Percentiles rank a stretch among this genome's conserved stretches.
phyloP scores from a whole-genome alignment of 2,888 invertebrate genomes.

The Gastracanthus pulcherrimus region DNA sequence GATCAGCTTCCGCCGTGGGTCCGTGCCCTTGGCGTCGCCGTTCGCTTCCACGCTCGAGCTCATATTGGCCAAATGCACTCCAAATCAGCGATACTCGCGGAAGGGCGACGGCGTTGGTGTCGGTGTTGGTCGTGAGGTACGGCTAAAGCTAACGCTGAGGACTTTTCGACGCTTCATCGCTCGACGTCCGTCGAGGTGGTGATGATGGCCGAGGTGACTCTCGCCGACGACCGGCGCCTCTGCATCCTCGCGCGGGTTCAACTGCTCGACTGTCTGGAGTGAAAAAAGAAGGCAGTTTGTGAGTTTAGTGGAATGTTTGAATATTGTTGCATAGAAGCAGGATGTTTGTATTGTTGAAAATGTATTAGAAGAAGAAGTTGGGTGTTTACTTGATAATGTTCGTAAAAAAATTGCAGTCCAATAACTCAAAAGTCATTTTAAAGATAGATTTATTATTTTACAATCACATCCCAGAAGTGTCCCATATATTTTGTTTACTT shows the following conservation, averaged over 20 bases:
- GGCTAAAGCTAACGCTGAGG: background rate
- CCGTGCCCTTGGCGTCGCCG: constrained; percentile 18
- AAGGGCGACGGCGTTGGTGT: no score
- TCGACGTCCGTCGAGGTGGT: constrained; percentile 23
- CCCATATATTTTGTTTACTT: no score
- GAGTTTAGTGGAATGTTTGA: no score
- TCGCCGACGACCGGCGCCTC: background rate
- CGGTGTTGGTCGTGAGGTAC: background rate
- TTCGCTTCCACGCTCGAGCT: constrained; percentile 37
- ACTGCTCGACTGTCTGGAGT: background rate
- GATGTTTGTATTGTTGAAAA: no score
- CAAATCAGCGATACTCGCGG: background rate
- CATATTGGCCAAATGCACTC: constrained; percentile 12
- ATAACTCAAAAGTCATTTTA: no score
- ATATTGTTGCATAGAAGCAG: no score
- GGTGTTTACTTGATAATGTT: no score
- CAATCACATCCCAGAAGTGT: no score
- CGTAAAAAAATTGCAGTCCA: no score
- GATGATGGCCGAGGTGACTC: background rate
- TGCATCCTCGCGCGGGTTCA: background rate
- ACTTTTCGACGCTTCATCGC: constrained; percentile 43
- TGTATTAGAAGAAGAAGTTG: no score
- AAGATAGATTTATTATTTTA: no score
- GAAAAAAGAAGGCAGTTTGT: no score
- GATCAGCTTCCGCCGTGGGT: constrained; percentile 77